A percentile compares a stretch with the other conserved stretches of the same genome.
phyloP scores from a whole-genome alignment of 1,140 invertebrate species.

The Meloidogyne chitwoodi region DNA sequence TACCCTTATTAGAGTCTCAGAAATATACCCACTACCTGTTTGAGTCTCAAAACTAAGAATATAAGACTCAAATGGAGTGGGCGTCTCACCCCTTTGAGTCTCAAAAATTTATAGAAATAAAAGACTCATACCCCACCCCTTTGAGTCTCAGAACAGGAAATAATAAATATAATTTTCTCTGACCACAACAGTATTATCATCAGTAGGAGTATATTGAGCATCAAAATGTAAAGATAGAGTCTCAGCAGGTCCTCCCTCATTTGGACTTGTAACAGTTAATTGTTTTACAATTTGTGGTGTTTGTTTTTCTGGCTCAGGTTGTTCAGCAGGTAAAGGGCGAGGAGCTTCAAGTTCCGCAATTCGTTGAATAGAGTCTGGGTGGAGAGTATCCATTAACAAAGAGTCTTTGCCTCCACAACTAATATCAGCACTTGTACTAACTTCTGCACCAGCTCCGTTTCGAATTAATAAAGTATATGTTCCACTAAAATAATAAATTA shows the following conservation, averaged over 20 bases:
- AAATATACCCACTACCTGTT: too few relatives aligned
- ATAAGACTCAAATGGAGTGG: too few relatives aligned
- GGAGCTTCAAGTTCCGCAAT: constrained; percentile 56
- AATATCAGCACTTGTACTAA: constrained; percentile 49
- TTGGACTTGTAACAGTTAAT: constrained; percentile 24
- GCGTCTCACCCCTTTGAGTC: too few relatives aligned
- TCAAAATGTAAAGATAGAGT: constrained; percentile 55
- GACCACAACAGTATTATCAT: constrained; percentile 43
- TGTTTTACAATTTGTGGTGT: constrained; percentile 49
- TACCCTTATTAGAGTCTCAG: too few relatives aligned
- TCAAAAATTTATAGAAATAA: too few relatives aligned
- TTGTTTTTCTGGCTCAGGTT: constrained; percentile 47
- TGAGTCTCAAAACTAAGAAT: too few relatives aligned
- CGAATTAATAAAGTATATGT: constrained; percentile 62
- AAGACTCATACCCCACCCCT: neutral
- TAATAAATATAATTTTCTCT: too few relatives aligned
- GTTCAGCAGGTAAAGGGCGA: constrained; percentile 42
- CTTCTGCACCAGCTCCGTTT: constrained; percentile 62
- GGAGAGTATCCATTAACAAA: constrained; percentile 56
- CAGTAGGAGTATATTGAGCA: constrained; percentile 51
- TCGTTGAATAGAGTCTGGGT: constrained; percentile 46
- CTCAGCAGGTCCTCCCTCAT: constrained; percentile 45
- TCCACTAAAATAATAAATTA: constrained; percentile 40
- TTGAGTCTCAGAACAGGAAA: too few relatives aligned
- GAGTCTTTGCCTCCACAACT: constrained; percentile 42